Evolutionary conservation across 30 jellyfish, hydroid and myxozoan genomes (phyloP).

Genomic region (Euphysa ruthae): DNA sequence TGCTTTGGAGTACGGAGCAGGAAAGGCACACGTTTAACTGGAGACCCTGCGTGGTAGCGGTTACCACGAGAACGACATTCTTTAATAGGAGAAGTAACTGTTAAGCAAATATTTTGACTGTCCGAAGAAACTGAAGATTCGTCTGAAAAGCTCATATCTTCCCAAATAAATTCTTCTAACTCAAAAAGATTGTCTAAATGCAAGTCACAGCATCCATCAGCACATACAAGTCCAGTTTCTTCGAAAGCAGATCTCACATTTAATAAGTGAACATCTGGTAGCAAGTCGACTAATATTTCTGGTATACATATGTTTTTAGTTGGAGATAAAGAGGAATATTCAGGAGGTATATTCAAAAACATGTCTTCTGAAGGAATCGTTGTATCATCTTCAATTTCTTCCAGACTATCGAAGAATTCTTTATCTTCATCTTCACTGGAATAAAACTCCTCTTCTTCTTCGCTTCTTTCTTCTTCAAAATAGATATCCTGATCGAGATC

Average conservation of each 20-base stretch:
- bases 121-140: background rate
- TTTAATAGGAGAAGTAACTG: background rate
- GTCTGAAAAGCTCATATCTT: background rate
- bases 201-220: background rate
- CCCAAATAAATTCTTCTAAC: background rate
- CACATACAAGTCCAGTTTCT: background rate
- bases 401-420: background rate
- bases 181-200: background rate
- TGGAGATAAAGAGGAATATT: background rate
- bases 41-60: background rate
- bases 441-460: too few species aligned
- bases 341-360: background rate
- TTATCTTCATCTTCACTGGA: too few species aligned
- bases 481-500: too few species aligned
- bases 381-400: background rate
- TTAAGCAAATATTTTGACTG: background rate
- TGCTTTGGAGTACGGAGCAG: background rate
- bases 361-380: background rate
- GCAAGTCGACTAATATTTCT: background rate
- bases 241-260: background rate
- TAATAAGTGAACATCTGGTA: background rate
- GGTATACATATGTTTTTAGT: background rate
- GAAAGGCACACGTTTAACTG: background rate
- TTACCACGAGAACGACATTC: background rate
- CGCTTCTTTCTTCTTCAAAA: too few species aligned